phyloP scores from a whole-genome alignment of 2,888 invertebrate species.

The Meganola albula region DNA sequence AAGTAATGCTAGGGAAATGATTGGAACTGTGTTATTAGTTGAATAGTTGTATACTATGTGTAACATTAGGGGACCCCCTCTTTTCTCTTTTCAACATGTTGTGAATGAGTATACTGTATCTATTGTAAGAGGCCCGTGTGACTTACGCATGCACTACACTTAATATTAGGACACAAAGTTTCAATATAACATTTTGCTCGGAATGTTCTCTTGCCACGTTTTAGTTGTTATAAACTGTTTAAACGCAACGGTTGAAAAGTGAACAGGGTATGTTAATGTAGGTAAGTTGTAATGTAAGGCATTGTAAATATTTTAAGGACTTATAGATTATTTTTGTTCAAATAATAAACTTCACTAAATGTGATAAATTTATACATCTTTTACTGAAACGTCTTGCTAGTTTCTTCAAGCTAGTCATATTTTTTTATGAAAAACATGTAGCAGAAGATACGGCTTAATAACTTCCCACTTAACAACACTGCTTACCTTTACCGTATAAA shows the following conservation, averaged over 20 bases:
- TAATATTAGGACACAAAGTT: constrained; percentile 19
- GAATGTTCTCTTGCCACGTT: constrained; percentile 49
- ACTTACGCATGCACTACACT: constrained; percentile 16
- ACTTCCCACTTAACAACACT: too few species aligned
- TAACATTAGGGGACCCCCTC: constrained; percentile 39
- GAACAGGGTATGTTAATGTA: constrained; percentile 70
- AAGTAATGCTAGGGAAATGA: constrained; percentile 45
- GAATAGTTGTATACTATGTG: constrained; percentile 41
- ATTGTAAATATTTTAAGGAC: constrained; percentile 73
- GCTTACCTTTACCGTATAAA: too few species aligned
- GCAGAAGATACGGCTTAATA: too few species aligned
- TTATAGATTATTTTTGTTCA: constrained; percentile 75
- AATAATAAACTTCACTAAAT: constrained; percentile 69
- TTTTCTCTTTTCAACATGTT: constrained; percentile 75
- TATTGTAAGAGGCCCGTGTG: too few species aligned
- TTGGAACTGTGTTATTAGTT: constrained; percentile 71
- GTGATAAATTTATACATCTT: constrained; percentile 49
- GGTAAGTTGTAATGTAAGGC: constrained; percentile 65
- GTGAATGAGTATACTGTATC: constrained; percentile 43
- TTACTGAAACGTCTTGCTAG: constrained; percentile 24
- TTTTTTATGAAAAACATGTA: too few species aligned
- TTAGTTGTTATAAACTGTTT: constrained; percentile 36
- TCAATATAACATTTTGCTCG: constrained; percentile 20
- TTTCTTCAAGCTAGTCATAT: too few species aligned
- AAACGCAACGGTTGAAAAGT: constrained; percentile 74